Base-by-base conservation (phyloP, 2,113 vertebrate species). In the Actenoides hombroni region DNA sequence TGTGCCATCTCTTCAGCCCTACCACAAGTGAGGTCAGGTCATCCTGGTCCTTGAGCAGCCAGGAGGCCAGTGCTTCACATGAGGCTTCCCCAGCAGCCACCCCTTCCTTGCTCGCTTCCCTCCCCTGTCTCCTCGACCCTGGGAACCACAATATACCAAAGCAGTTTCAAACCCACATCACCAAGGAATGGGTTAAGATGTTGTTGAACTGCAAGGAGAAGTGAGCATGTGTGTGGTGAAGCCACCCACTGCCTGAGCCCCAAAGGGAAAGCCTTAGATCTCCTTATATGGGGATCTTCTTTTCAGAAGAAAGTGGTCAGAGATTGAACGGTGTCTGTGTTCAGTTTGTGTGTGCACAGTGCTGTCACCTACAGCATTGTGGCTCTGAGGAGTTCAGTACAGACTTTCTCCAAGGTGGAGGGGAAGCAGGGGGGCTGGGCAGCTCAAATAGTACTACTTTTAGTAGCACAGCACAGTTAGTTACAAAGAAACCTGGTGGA, bases 201-300 rank as follows among this genome's bases (percentile, higher is more conserved):
- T 7, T 2, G 25, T 10, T 39, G 70, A 71, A 10, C 25, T 6
- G 21, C 6, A 4, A 42, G 24, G 49, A 51, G 56, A 67, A 67
- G 48, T 16, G 79, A 59, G 76, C 3, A 9, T 69, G 20, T 44
- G 44, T 90, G 73, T 78, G 46, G 65, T 87, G 48, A 80, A 88
- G 85, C 93, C 91, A 83, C 84, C 86, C 89, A 35, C 69, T 28
- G 73, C 81, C 86, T 3, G 25, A 92, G 77, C 92, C 91, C 91
- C 83, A 11, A 42, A 73, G 85, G 92, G 88, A 75, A 86, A 92
- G 61, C 76, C 74, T 82, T 18, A 19, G 8, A 35, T 88, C 53
- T 93, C 96, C 96, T 97, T 93, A 63, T 93, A 87, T 65, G 93
- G 96, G 91, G 95, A 95, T 93, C 73, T 69, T 57, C 68, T 93